Percentiles rank a stretch among this genome's conserved stretches.
Conservation (phyloP, 2,113 vertebrate species). For the Oostethus manadensis region DNA sequence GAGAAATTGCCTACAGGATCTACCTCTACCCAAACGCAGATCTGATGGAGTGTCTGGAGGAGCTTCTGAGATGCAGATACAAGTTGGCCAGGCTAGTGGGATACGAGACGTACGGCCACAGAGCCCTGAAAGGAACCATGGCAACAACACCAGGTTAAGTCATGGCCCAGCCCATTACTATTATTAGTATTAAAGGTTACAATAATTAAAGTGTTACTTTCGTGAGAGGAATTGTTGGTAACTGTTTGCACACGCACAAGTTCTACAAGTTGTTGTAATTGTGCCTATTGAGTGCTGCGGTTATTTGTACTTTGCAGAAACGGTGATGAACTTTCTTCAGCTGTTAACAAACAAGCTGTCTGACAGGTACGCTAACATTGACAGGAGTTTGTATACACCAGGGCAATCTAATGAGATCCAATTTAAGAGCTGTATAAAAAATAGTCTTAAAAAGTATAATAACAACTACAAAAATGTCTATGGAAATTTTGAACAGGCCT, state of each 20-base stretch:
- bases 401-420: no score
- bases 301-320: slow-evolving; percentile 83
- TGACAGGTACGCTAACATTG: slow-evolving; percentile 72
- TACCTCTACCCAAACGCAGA: slow-evolving; percentile 84
- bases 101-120: slow-evolving; percentile 84
- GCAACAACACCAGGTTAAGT: slow-evolving; percentile 84
- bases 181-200: neutral
- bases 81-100: slow-evolving; percentile 86
- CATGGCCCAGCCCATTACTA: neutral
- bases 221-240: neutral
- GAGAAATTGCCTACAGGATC: slow-evolving; percentile 93
- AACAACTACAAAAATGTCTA: no score
- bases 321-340: slow-evolving; percentile 86
- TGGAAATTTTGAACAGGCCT: no score
- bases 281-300: neutral
- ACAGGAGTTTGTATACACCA: no score
- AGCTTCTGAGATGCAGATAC: slow-evolving; percentile 81
- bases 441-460: no score
- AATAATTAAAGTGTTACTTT: neutral
- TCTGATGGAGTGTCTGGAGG: slow-evolving; percentile 80
- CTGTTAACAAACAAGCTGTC: slow-evolving; percentile 85
- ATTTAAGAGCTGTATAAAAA: no score
- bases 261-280: neutral
- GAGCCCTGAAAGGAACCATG: slow-evolving; percentile 92
- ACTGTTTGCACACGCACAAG: neutral